Base-by-base conservation (phyloP, 2,888 invertebrate species). In the Clistopyga incitator region DNA sequence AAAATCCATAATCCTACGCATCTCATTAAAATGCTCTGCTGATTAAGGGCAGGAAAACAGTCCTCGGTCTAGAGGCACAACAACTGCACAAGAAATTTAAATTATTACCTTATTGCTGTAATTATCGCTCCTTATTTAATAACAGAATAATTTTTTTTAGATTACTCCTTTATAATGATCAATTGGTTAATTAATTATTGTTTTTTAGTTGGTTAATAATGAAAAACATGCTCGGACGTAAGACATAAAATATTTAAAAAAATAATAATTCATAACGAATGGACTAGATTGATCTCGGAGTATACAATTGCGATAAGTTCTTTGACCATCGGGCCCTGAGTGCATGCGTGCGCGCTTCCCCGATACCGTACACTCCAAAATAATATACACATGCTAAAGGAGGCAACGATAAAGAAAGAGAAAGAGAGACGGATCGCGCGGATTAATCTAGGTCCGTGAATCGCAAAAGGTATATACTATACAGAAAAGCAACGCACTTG, bases 401-500 rank as follows among this genome's bases (percentile, higher is more conserved):
- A 59, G 59, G 34, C 42, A 71, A 45, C 64, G 84, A 82, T 67
- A 82, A 67, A 72, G 52, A 72, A 74, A 85, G 78, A 76, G 84
- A 82, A 84, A 86, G 84, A 75, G 6, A 38, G 45, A 77, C 54
- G 47, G 42, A 65, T 56, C 50, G 74, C 61, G 20, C 59, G 13
- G 47, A 67, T 8, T 78, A 85, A 86, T 87, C 85, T 86, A 84
- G 81, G 81, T 81, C 78, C 85, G 86, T 71, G 84, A 71, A 82
- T 81, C 81, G 84, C 79, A 81, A 84, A 78, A 79, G 83, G 85
- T 86, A 86, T 87, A 87, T 88, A 90, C 80, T 87, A 84, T 88
- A 87, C 88, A 90, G 90, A 89, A 90, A 90, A 90, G 89, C 87
- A 89, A 89, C 88, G 87, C 88, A 89, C 88, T 88, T 88, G 89